Base-by-base conservation (phyloP, 2,113 vertebrate species). In the Tragelaphus scriptus region DNA sequence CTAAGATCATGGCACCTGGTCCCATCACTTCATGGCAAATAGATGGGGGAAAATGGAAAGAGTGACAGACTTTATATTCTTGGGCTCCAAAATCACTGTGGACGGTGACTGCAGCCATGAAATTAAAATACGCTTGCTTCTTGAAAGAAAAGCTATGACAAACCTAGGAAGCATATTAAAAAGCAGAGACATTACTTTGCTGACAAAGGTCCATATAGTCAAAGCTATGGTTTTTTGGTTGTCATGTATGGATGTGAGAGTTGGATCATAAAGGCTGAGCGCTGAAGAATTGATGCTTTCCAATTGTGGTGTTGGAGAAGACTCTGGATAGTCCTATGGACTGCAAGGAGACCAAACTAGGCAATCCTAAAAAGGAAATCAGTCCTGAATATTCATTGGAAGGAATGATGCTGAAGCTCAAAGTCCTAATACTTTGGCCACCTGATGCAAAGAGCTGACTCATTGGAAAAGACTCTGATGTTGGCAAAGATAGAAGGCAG, bases 81-180 rank as follows among this genome's bases (percentile, higher is more conserved):
- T 75, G 68, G n/a, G 19, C n/a, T 75, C 68, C 68, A 75, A 71
- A 75, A 23, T 75, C 68, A 75, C 19, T 75, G n/a, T 75, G n/a
- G 68, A 25, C 0, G 10, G n/a, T 75, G 10, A 75, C n/a, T 75
- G 68, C n/a, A 75, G 68, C 68, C 5, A 0, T 23, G 19, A 40
- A 75, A 40, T 40, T 75, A 40, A 75, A 75, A 6, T n/a, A 75
- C 1, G 0, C 19, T 71, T 71, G n/a, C n/a, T 75, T 75, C n/a
- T 40, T 75, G n/a, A 75, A 40, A 71, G 5, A 71, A 61, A 75
- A 75, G 68, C 68, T 75, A 75, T 75, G 68, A 75, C 19, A 75
- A 40, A 75, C 68, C 19, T 75, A 40, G n/a, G 68, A n/a, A 75
- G 19, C n/a, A 75, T 75, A 75, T 75, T 23, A 75, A 75, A 75